Conservation (phyloP, 2,888 invertebrate species). For the Metacarcinus magister region DNA sequence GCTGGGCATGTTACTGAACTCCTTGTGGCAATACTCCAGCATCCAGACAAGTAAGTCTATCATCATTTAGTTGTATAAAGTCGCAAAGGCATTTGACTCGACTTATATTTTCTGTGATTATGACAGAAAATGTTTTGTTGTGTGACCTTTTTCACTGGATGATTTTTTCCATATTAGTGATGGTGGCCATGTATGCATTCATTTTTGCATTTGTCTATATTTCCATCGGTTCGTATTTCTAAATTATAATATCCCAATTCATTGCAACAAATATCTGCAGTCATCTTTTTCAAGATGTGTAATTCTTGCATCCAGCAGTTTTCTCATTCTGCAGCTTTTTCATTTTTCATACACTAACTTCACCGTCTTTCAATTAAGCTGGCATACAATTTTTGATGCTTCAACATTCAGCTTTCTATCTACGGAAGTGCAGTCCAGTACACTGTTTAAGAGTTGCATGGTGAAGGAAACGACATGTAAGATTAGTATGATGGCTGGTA, state of each 20-base stretch:
- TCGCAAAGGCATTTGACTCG: neutral
- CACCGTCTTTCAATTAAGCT: no score
- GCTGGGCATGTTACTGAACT: conserved; percentile 96
- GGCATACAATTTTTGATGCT: no score
- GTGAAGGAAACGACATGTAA: no score
- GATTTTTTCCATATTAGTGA: neutral
- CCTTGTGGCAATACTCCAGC: conserved; percentile 93
- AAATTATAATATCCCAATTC: neutral
- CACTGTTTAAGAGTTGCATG: no score
- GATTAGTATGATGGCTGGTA: no score
- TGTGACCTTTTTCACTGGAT: neutral
- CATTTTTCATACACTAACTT: no score
- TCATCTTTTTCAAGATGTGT: no score
- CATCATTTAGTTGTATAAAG: neutral
- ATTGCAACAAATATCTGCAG: neutral
- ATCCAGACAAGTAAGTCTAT: conserved; percentile 88
- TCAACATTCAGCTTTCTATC: no score
- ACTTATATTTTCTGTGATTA: neutral
- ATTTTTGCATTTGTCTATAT: neutral
- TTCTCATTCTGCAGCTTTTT: no score
- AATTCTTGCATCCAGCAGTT: no score
- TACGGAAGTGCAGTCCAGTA: no score
- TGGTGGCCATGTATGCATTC: neutral
- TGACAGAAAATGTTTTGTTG: neutral
- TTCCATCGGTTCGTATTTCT: neutral